Evolutionary conservation across 2,888 invertebrate species (phyloP).

Genomic region (Incurvaria masculella): DNA sequence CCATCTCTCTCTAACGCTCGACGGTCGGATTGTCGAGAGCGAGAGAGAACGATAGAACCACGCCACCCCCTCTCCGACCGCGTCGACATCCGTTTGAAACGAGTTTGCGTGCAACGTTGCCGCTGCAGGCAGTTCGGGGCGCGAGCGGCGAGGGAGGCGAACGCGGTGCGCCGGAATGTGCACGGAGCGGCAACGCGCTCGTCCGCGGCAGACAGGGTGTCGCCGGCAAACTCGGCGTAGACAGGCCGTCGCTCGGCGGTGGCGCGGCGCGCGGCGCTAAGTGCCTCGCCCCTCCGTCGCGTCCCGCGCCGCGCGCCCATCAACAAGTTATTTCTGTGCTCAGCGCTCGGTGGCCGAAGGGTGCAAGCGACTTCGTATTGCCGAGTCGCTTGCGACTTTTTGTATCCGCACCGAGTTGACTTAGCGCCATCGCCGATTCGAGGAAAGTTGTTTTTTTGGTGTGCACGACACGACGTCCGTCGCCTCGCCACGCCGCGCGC

Average conservation of each 20-base stretch:
- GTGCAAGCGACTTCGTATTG: slow-evolving; percentile 26
- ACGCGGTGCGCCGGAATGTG: slow-evolving; percentile 54
- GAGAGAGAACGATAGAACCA: slow-evolving; percentile 23
- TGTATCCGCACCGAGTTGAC: slow-evolving; percentile 19
- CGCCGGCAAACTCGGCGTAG: slow-evolving; percentile 80
- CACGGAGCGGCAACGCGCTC: slow-evolving; percentile 62
- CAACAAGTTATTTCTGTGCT: slow-evolving; percentile 55
- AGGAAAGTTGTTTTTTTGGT: slow-evolving; percentile 52
- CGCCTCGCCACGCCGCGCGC: slow-evolving; percentile 40
- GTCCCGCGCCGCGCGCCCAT: slow-evolving; percentile 37
- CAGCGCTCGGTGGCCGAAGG: slow-evolving; percentile 32
- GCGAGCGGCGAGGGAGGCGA: slow-evolving; percentile 29
- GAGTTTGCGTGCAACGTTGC: slow-evolving; percentile 64
- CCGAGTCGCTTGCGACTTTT: slow-evolving; percentile 33
- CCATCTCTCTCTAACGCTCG: slow-evolving; percentile 25
- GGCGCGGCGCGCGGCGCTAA: slow-evolving; percentile 34
- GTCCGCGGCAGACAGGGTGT: slow-evolving; percentile 92
- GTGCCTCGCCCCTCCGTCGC: slow-evolving; percentile 37
- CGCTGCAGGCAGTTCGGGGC: slow-evolving; percentile 45
- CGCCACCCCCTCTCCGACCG: slow-evolving; percentile 43
- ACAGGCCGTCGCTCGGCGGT: slow-evolving; percentile 66
- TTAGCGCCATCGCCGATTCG: slow-evolving; percentile 55
- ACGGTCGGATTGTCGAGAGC: slow-evolving; percentile 21
- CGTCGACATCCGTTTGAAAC: slow-evolving; percentile 72
- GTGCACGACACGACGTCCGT: slow-evolving; percentile 35